Evolutionary conservation across 2,888 invertebrate species (phyloP).

Genomic region (Hylaea fasciaria): DNA sequence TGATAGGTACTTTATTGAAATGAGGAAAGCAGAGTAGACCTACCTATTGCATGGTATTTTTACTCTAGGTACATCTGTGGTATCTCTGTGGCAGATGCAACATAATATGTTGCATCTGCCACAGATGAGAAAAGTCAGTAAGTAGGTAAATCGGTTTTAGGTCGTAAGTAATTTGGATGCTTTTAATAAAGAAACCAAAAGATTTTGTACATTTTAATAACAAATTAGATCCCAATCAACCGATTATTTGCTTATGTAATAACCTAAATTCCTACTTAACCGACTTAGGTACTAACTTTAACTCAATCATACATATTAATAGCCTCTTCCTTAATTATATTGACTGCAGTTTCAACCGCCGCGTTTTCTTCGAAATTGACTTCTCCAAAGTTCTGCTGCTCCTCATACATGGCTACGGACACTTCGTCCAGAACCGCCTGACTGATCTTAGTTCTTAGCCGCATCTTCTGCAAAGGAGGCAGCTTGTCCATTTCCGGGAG

Average conservation of each 20-base stretch:
- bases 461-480: constrained; percentile 37
- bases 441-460: constrained; percentile 38
- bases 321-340: constrained; percentile 35
- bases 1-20: no score
- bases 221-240: neutral
- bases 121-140: no score
- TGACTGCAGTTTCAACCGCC: constrained; percentile 1
- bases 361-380: constrained; percentile 14
- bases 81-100: no score
- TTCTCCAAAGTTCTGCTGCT: constrained; percentile 15
- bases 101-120: no score
- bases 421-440: constrained; percentile 39
- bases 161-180: no score
- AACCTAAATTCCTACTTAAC: neutral
- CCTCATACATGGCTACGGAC: constrained; percentile 15
- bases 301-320: constrained; percentile 40
- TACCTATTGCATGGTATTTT: no score
- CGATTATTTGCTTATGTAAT: neutral
- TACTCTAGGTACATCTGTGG: no score
- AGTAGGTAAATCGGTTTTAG: no score
- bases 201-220: no score
- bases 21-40: no score
- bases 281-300: neutral
- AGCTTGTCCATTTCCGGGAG: constrained; percentile 43
- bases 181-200: no score